Evolutionary conservation across 1,140 invertebrate genomes (phyloP).

Genomic region (Drosophila nigrodunni): DNA sequence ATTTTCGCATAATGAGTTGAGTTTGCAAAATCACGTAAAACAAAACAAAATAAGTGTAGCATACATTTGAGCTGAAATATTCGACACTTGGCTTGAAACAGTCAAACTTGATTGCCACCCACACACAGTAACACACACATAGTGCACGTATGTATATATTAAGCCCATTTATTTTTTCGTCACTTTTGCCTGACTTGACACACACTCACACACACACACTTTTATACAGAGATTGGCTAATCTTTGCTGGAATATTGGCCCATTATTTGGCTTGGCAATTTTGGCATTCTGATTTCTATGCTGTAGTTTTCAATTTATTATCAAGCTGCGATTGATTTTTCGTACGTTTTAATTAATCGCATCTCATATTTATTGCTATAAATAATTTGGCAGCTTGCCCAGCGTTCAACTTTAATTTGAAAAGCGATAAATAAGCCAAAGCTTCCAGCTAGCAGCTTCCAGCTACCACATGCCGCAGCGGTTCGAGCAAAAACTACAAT

Average conservation of each 20-base stretch:
- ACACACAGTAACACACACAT: slow-evolving; percentile 37
- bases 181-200: slow-evolving; percentile 21
- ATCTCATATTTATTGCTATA: slow-evolving; percentile 71
- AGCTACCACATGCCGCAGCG: slow-evolving; percentile 23
- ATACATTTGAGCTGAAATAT: slow-evolving; percentile 45
- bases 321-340: slow-evolving; percentile 18
- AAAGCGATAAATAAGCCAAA: slow-evolving; percentile 74
- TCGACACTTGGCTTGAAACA: slow-evolving; percentile 2
- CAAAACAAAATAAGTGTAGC: slow-evolving; percentile 43
- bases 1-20: slow-evolving; percentile 61
- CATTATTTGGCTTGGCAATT: slow-evolving; percentile 2
- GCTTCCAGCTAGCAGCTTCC: too few species aligned
- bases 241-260: neutral
- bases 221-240: neutral
- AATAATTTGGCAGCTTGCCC: slow-evolving; percentile 67
- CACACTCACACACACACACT: neutral
- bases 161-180: slow-evolving; percentile 27
- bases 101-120: slow-evolving; percentile 50
- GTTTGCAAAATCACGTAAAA: slow-evolving; percentile 30
- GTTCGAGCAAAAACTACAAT: slow-evolving; percentile 49
- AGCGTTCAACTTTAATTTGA: slow-evolving; percentile 78
- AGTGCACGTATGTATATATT: slow-evolving; percentile 17
- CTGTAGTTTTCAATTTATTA: slow-evolving; percentile 63
- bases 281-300: slow-evolving; percentile 11
- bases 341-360: slow-evolving; percentile 56